These are phyloP conservation scores for Zapus hudsonius DNA, from an alignment of 2,113 vertebrate species.

Conservation along the genomic window DNA sequence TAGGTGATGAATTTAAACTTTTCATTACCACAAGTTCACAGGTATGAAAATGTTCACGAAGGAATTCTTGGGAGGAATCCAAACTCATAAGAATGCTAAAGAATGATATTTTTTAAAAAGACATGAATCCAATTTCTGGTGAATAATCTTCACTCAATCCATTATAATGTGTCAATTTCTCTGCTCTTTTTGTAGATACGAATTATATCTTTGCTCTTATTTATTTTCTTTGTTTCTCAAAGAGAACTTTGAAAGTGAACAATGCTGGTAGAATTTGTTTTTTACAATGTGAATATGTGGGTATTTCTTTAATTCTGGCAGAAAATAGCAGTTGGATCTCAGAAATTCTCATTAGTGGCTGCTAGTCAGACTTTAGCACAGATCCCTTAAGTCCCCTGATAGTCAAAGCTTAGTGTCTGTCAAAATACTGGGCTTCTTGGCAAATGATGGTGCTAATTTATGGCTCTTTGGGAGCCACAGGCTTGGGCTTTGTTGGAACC, in stretches of 20 bases:
- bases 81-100: constrained; percentile 55
- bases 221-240: constrained; percentile 35
- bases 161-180: constrained; percentile 32
- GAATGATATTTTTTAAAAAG: constrained; percentile 63
- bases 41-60: constrained; percentile 67
- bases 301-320: constrained; percentile 52
- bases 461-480: constrained; percentile 36
- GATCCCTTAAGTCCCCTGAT: neutral
- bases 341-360: neutral
- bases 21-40: constrained; percentile 59
- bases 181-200: constrained; percentile 55
- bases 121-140: constrained; percentile 48
- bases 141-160: constrained; percentile 39
- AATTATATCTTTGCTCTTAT: constrained; percentile 55
- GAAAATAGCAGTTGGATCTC: neutral
- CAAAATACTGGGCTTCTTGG: constrained; percentile 47
- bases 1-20: constrained; percentile 61
- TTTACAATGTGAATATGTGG: constrained; percentile 26
- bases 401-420: constrained; percentile 7
- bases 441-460: constrained; percentile 16
- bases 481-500: constrained; percentile 48
- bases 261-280: constrained; percentile 1
- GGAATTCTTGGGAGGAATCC: constrained; percentile 52
- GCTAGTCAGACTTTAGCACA: constrained; percentile 50
- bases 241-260: constrained; percentile 55